A percentile compares a stretch with the other conserved stretches of the same genome.
Evolutionary conservation across 2,797 vertebrate species (phyloP).

Genomic region (Siniperca scherzeri): DNA sequence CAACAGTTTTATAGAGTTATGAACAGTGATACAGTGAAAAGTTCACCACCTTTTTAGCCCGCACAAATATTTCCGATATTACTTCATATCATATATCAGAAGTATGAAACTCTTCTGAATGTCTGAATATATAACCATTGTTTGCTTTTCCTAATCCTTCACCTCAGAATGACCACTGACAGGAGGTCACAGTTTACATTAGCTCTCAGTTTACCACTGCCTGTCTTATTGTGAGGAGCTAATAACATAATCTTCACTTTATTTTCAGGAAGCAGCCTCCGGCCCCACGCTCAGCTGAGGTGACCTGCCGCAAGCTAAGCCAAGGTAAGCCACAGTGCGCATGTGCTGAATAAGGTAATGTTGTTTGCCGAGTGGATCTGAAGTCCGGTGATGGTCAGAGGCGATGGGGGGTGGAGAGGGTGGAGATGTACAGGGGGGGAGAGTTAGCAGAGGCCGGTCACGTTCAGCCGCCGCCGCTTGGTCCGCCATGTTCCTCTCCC

Average conservation of each 20-base stretch:
- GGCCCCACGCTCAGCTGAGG: slow-evolving; percentile 19
- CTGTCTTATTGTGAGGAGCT: slow-evolving; percentile 23
- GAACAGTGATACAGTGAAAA: too few relatives aligned
- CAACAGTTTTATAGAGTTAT: neutral
- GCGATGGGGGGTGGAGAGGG: neutral
- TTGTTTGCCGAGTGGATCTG: slow-evolving; percentile 56
- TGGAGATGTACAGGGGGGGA: slow-evolving; percentile 1
- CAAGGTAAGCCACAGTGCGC: slow-evolving; percentile 42
- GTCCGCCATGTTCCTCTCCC: slow-evolving; percentile 54
- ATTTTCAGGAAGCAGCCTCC: slow-evolving; percentile 32
- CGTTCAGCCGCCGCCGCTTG: slow-evolving; percentile 36
- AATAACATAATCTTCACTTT: slow-evolving; percentile 39
- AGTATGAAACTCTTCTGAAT: neutral
- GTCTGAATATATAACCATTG: neutral
- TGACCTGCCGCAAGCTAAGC: slow-evolving; percentile 38
- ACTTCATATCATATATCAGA: neutral
- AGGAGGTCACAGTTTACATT: slow-evolving; percentile 13
- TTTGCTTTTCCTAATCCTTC: neutral
- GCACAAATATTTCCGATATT: neutral
- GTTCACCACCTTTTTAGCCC: neutral
- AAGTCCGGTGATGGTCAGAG: slow-evolving; percentile 41
- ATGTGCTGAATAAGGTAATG: slow-evolving; percentile 59
- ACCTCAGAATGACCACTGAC: neutral
- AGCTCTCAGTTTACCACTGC: neutral
- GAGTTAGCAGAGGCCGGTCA: slow-evolving; percentile 41